Evolutionary conservation across 2,888 invertebrate genomes (phyloP).

Genomic region (Amphipyra tragopoginis): DNA sequence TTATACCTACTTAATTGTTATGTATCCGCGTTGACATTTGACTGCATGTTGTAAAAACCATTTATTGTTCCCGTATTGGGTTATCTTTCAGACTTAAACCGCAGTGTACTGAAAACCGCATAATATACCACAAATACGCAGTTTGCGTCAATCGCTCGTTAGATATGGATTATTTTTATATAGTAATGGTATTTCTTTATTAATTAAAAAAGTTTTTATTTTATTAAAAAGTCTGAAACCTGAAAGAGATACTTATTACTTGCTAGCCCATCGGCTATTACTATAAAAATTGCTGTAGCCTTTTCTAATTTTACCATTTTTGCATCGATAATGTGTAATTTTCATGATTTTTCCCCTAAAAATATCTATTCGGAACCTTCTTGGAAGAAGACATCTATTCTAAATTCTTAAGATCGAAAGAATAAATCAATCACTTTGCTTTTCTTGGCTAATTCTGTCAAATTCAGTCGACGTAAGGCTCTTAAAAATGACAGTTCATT

Average conservation of each 20-base stretch:
- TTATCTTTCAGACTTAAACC: constrained; percentile 41
- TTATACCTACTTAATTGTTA: background rate
- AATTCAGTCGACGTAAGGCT: background rate
- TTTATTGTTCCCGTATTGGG: constrained; percentile 12
- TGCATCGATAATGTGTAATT: no score
- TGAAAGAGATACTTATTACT: no score
- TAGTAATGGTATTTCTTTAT: constrained; percentile 17
- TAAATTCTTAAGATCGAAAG: no score
- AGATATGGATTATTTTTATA: constrained; percentile 32
- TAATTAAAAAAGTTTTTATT: no score
- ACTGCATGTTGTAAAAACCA: constrained; percentile 3
- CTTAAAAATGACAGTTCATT: constrained; percentile 10
- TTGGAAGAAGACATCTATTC: no score
- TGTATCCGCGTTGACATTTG: background rate
- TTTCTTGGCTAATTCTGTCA: background rate
- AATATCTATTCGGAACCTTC: background rate
- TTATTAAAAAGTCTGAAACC: no score
- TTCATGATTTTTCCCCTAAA: no score
- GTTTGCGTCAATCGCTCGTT: constrained; percentile 36
- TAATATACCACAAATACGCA: constrained; percentile 30
- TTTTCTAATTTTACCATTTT: no score
- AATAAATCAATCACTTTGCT: no score
- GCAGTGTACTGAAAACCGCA: constrained; percentile 18
- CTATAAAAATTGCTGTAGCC: no score
- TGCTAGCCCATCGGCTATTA: no score